Evolutionary conservation across 2,888 invertebrate genomes (phyloP), one percentile per base, ranked within the genome.

Genomic region (Pristionchus exspectatus): DNA sequence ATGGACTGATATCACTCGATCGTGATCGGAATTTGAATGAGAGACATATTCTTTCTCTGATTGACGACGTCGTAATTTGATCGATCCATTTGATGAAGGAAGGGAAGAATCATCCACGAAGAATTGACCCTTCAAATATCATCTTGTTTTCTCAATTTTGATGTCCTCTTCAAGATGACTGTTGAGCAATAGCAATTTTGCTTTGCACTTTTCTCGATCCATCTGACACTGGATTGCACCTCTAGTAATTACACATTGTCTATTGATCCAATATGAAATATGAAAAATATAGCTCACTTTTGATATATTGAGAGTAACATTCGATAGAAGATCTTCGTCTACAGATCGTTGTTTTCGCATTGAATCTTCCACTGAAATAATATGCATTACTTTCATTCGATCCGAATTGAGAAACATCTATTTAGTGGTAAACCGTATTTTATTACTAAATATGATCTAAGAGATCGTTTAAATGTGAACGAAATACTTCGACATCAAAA

Each of bases 21-120:
- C 84, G 56, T 85, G 56, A n/a, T 85, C 84, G 0, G 27, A 27
- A 59, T 56, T 38, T 3, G 59, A 59, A 14, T 56, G 56, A 24
- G 59, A 59, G 27, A 63, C 59, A 24, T 85, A 85, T 24, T 85
- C 84, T 59, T 85, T 85, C 59, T 85, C 84, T 59, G 84, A 85
- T 59, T 85, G 84, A 12, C 84, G 56, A 21, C 84, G 56, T 21
- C 84, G 56, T 7, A 85, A 38, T 85, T 85, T 85, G 24, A 50
- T 33, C 10, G 56, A 56, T 59, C 33, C 56, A 85, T 85, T 59
- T n/a, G 83, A 83, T 27, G 56, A 81, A 44, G 81, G 81, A 54
- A 81, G 81, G 50, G 81, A 81, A 21, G 74, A 54, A 33, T 56
- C 59, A n/a, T 85, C 84, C 2, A 56, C 56, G 33, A 85, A 85